These are phyloP conservation scores for Magallana gigas DNA, from an alignment of 1,140 invertebrate species.

Conservation along the genomic window DNA sequence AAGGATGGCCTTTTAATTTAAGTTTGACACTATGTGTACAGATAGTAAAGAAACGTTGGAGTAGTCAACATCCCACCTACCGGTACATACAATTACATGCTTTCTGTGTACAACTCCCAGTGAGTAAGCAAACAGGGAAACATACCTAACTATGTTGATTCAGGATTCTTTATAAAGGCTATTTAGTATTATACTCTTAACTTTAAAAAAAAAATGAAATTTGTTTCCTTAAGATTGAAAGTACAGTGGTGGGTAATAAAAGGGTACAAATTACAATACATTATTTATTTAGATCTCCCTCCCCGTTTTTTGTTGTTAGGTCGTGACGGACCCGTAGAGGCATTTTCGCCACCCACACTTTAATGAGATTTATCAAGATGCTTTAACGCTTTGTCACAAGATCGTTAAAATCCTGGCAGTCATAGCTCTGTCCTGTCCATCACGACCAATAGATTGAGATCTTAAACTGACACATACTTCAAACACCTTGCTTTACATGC, in stretches of 20 bases:
- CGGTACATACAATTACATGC: neutral
- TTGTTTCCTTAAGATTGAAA: no score
- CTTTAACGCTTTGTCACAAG: conserved; percentile 10
- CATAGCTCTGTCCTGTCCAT: neutral
- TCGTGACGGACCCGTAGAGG: no score
- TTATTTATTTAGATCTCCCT: no score
- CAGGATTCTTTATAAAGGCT: neutral
- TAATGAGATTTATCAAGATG: neutral
- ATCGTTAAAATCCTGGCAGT: neutral
- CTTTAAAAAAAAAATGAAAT: no score
- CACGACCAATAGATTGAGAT: neutral
- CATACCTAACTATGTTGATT: neutral
- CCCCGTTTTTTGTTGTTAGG: no score
- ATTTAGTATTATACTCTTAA: no score
- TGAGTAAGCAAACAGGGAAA: conserved; percentile 13
- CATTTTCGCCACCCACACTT: neutral
- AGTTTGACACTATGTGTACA: no score
- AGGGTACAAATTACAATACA: no score
- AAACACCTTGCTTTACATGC: conserved; percentile 11
- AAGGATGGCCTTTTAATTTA: no score
- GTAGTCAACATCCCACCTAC: neutral
- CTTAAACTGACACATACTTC: conserved; percentile 18
- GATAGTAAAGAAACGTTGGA: no score
- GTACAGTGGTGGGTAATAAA: no score
- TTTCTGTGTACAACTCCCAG: neutral